These are phyloP conservation scores for Lepus townsendii DNA, from an alignment of 2,797 vertebrate genomes.

Conservation along the genomic window DNA sequence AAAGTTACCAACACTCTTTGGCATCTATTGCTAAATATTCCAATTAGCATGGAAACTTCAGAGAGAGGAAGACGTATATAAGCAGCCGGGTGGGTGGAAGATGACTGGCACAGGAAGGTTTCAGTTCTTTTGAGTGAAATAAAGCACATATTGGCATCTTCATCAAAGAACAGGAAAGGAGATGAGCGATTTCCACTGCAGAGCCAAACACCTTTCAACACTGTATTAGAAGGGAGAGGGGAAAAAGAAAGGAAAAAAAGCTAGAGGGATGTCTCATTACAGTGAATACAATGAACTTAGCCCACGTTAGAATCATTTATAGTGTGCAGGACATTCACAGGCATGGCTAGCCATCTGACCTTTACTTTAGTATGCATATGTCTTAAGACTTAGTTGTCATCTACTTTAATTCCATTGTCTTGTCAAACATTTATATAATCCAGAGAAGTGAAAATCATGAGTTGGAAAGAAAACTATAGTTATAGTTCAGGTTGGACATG, in stretches of 20 bases:
- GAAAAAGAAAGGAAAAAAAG: background rate
- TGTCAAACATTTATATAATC: background rate
- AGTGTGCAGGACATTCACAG: background rate
- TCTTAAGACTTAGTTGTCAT: background rate
- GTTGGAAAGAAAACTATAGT: background rate
- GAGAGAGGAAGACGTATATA: background rate
- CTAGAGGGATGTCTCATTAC: background rate
- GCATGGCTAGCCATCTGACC: background rate
- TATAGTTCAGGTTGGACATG: background rate
- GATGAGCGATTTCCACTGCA: background rate
- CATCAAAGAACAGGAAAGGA: background rate
- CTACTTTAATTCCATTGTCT: background rate
- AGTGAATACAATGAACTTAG: background rate
- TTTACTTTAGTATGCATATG: background rate
- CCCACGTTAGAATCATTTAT: background rate
- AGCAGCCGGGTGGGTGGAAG: background rate
- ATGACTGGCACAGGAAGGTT: background rate
- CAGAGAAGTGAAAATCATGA: background rate
- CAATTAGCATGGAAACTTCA: slow-evolving; percentile 7
- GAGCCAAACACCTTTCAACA: background rate
- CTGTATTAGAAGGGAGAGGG: background rate
- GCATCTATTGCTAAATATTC: slow-evolving; percentile 42
- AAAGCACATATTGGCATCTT: background rate
- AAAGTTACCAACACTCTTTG: slow-evolving; percentile 20
- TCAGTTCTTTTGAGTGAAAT: background rate